Evolutionary conservation across 2,113 vertebrate genomes (phyloP).

Genomic region (Boulengeromyrus knoepffleri): DNA sequence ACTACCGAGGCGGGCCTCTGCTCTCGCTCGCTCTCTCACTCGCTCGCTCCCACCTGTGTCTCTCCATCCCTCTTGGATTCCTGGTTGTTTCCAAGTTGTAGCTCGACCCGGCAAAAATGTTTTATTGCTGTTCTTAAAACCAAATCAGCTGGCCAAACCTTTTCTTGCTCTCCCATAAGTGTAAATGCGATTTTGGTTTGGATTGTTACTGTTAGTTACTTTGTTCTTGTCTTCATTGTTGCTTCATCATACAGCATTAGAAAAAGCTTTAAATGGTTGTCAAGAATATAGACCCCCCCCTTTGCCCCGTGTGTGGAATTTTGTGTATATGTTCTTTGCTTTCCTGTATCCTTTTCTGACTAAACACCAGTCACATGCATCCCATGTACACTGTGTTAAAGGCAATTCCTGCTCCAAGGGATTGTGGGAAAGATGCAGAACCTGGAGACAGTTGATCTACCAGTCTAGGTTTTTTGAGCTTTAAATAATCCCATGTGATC

Average conservation of each 20-base stretch:
- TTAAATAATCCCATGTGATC: neutral
- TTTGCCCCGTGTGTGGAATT: neutral
- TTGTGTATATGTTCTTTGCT: neutral
- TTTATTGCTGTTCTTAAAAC: slow-evolving; percentile 27
- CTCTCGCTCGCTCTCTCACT: too few relatives aligned
- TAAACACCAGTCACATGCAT: neutral
- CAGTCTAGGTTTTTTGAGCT: neutral
- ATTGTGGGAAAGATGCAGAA: neutral
- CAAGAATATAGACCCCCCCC: slow-evolving; percentile 21
- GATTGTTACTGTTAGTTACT: slow-evolving; percentile 50
- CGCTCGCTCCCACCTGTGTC: neutral
- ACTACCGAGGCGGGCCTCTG: neutral
- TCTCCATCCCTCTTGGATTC: neutral
- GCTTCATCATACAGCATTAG: slow-evolving; percentile 56
- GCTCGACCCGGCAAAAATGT: neutral
- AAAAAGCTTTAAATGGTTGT: slow-evolving; percentile 53
- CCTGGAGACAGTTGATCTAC: neutral
- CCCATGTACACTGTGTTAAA: neutral
- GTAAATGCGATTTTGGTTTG: slow-evolving; percentile 62
- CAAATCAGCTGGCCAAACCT: slow-evolving; percentile 55
- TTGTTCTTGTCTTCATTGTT: slow-evolving; percentile 31
- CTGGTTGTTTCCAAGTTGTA: neutral
- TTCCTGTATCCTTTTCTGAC: neutral
- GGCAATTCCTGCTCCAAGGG: neutral
- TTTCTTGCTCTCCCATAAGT: too few relatives aligned